These are phyloP conservation scores for Drosophila anomalata DNA, from an alignment of 2,888 invertebrate species.

Conservation along the genomic window DNA sequence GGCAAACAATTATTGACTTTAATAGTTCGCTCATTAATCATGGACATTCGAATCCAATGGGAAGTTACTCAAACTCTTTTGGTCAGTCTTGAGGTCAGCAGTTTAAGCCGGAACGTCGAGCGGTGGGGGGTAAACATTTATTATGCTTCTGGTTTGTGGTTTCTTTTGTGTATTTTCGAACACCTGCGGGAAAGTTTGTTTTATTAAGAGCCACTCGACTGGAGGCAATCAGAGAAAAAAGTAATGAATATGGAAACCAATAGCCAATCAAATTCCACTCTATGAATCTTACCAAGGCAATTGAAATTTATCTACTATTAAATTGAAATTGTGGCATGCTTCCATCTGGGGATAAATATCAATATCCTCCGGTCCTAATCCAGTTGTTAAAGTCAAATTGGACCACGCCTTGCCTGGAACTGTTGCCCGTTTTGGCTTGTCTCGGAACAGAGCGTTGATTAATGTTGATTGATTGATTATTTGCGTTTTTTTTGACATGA, in stretches of 20 bases:
- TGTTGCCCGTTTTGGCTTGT: conserved; percentile 46
- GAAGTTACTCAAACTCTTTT: conserved; percentile 1
- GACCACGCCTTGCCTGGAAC: conserved; percentile 45
- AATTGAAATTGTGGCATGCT: conserved; percentile 13
- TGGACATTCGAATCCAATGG: conserved; percentile 9
- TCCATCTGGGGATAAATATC: conserved; percentile 34
- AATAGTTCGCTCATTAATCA: conserved; percentile 46
- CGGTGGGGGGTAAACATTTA: conserved; percentile 7
- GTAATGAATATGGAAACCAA: not conserved
- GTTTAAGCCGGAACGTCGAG: conserved; percentile 3
- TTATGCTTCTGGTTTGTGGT: conserved; percentile 25
- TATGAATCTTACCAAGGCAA: conserved; percentile 22
- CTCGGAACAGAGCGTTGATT: conserved; percentile 60
- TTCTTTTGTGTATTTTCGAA: conserved; percentile 27
- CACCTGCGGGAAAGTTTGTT: conserved; percentile 20
- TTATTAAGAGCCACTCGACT: not conserved
- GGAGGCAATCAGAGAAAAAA: not conserved
- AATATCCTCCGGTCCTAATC: conserved; percentile 35
- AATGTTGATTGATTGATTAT: conserved; percentile 81
- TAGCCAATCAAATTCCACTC: conserved; percentile 12
- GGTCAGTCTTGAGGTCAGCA: conserved; percentile 19
- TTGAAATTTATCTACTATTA: conserved; percentile 13
- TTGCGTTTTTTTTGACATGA: conserved; percentile 77
- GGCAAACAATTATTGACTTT: conserved; percentile 42
- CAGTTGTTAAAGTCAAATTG: conserved; percentile 46